Evolutionary conservation across 1,140 invertebrate genomes (phyloP).

Genomic region (Drosophila dunni): DNA sequence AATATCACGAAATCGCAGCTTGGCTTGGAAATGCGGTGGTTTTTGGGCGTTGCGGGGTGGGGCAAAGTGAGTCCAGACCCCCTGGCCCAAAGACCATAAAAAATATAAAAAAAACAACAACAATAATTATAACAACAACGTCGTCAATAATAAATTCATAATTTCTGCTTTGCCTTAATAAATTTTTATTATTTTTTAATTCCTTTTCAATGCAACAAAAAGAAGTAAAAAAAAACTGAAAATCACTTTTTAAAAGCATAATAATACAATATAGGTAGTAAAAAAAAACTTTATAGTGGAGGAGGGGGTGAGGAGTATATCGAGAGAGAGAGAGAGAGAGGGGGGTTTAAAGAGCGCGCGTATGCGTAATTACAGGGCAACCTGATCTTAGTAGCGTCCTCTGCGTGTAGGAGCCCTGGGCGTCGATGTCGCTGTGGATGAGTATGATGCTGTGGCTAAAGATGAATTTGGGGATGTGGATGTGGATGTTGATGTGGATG

Average conservation of each 20-base stretch:
- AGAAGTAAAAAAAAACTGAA: slow-evolving; percentile 31
- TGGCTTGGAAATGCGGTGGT: background rate
- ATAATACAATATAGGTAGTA: slow-evolving; percentile 64
- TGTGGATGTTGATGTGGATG: background rate
- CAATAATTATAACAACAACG: slow-evolving; percentile 24
- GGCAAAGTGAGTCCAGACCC: background rate
- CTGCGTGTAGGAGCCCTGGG: slow-evolving; percentile 46
- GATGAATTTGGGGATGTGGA: background rate
- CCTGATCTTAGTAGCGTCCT: slow-evolving; percentile 48
- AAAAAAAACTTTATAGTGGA: background rate
- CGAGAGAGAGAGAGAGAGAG: slow-evolving; percentile 18
- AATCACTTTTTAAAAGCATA: slow-evolving; percentile 52
- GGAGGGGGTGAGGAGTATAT: slow-evolving; percentile 7
- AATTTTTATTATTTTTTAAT: slow-evolving; percentile 83
- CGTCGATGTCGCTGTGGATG: slow-evolving; percentile 19
- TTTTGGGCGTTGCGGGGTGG: background rate
- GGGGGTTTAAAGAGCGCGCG: slow-evolving; percentile 26
- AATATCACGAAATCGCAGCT: slow-evolving; percentile 60
- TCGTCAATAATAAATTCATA: slow-evolving; percentile 80
- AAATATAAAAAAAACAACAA: slow-evolving; percentile 36
- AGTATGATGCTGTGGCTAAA: slow-evolving; percentile 1
- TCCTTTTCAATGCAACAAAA: slow-evolving; percentile 61
- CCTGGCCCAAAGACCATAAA: slow-evolving; percentile 53
- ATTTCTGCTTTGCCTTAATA: slow-evolving; percentile 78
- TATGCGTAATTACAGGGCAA: slow-evolving; percentile 48